Evolutionary conservation across 2,888 invertebrate genomes (phyloP).

Genomic region (Pachliopta kotzebuea): DNA sequence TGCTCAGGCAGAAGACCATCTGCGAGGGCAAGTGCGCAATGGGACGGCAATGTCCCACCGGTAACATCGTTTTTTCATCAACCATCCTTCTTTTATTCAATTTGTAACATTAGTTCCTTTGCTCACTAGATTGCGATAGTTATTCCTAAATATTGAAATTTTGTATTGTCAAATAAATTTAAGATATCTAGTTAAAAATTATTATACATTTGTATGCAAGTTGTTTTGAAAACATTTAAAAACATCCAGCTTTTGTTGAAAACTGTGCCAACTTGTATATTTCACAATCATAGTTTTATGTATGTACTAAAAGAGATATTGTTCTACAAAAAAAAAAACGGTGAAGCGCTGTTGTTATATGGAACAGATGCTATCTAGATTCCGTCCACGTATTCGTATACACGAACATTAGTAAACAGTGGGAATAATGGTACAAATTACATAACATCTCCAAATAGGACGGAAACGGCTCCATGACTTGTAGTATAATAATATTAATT

Average conservation of each 20-base stretch:
- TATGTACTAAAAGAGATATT: background rate
- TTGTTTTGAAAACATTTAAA: no score
- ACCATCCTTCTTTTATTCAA: background rate
- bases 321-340: background rate
- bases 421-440: background rate
- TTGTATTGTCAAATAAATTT: no score
- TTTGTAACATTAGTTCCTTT: no score
- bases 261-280: no score
- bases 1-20: constrained; percentile 88
- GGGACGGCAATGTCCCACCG: constrained; percentile 92
- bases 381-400: background rate
- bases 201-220: no score
- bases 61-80: constrained; percentile 54
- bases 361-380: background rate
- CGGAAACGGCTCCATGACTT: no score
- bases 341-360: background rate
- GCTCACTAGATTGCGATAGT: no score
- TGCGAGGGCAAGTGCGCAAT: constrained; percentile 93
- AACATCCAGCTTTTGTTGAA: no score
- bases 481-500: no score
- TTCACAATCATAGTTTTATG: background rate
- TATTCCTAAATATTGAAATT: no score
- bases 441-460: no score
- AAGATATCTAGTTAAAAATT: no score
- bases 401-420: background rate